Evolutionary conservation across 2,797 vertebrate genomes (phyloP), one percentile per base, ranked within the genome.

Genomic region (Benthosema pterotum): DNA sequence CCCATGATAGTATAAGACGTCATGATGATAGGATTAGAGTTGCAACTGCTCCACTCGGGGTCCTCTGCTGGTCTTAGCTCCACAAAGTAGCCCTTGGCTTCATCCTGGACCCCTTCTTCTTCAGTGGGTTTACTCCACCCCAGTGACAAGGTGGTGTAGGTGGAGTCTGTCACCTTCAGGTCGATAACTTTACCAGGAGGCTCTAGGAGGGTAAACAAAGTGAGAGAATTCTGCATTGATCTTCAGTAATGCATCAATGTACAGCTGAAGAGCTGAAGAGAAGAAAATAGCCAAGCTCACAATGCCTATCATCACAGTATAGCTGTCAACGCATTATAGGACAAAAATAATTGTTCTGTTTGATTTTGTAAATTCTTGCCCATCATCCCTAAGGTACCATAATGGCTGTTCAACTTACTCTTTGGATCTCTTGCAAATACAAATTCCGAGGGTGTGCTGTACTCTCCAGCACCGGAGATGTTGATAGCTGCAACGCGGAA

Each of bases 401-500:
- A 32, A 28, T 18, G 49, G 14, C n/a, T 25, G 38, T 65, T 50
- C 0, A 12, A 87, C 95, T 94, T 78, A 97, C 95, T 90, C 22
- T 86, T 91, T 71, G 95, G 90, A 78, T 96, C 94, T 77, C 66
- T 77, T 0, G 93, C 94, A 58, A 91, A 87, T 54, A 90, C 84
- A 7, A 94, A 90, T 54, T 94, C 91, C 0, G 94, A 95, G 0
- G 95, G 92, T 0, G 86, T 18, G 42, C 96, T 96, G 71, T 92
- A 83, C 43, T 96, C 92, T 67, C 95, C 94, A 0, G 71, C 68
- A 5, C 96, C 95, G n/a, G 94, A 91, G 61, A 93, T 88, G 68
- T 94, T 94, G 72, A 97, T 85, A 0, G 94, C 95, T 2, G 91
- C 91, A 69, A 96, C 94, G 0, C 94, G 91, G 66, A 97, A 97